Evolutionary conservation across 2,888 invertebrate genomes (phyloP).

Genomic region (Andrena bicolor): DNA sequence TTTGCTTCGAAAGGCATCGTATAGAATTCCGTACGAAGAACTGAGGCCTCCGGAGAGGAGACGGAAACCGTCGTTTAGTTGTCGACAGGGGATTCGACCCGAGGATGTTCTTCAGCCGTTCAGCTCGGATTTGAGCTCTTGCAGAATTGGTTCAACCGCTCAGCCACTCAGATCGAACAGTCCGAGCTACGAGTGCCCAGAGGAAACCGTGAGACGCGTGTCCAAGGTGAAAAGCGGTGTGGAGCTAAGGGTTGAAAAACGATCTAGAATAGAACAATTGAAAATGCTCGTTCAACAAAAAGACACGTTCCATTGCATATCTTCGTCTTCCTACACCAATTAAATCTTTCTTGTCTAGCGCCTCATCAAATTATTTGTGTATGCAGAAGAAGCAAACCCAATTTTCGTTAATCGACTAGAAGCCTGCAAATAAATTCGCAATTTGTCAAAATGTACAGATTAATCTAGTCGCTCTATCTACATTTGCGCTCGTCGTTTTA

Average conservation of each 20-base stretch:
- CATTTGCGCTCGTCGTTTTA: too few relatives aligned
- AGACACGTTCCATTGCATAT: neutral
- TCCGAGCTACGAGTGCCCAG: neutral
- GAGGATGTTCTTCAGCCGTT: conserved; percentile 19
- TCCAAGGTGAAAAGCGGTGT: neutral
- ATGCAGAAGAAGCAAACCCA: neutral
- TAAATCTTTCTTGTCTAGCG: neutral
- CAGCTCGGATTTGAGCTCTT: neutral
- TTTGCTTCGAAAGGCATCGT: too few relatives aligned
- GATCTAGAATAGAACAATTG: conserved; percentile 45
- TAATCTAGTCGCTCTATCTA: too few relatives aligned
- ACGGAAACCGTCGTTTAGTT: neutral
- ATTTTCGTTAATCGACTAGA: too few relatives aligned
- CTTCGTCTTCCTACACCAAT: neutral
- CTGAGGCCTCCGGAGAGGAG: conserved; percentile 40
- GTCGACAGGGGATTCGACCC: conserved; percentile 32
- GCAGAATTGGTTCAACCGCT: too few relatives aligned
- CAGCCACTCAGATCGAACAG: accelerated
- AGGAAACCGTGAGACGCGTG: neutral
- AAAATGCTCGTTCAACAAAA: conserved; percentile 33
- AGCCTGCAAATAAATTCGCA: too few relatives aligned
- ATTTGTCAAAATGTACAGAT: too few relatives aligned
- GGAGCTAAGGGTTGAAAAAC: neutral
- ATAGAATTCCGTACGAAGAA: conserved; percentile 50
- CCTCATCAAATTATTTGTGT: neutral